Base-by-base conservation (phyloP, 1,140 invertebrate genomes). In the Trichonephila clavata region DNA sequence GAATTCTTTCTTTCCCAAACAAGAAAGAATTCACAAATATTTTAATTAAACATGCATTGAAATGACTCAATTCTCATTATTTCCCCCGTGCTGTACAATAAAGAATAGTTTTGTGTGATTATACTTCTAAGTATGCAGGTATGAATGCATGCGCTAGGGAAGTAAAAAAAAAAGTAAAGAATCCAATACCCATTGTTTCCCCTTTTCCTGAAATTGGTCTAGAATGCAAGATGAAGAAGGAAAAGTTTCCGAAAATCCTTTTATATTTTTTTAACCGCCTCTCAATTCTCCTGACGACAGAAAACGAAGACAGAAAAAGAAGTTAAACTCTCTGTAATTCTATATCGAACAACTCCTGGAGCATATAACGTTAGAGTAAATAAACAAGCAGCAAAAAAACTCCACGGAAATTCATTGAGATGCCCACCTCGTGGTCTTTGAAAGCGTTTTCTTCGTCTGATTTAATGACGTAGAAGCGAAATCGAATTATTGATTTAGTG, bases 401-500 rank as follows among this genome's bases (percentile, higher is more conserved):
- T 60, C 13, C 63, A 59, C 63, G 50, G 65, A 87, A 86, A 86
- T 92, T 92, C 91, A 92, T 92, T 86, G 91, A 77, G 91, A 86
- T 92, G 81, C 91, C 81, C 61, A 86, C 68, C 61, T 80, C 81
- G 80, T 59, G 60, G 80, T 86, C 91, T 92, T 84, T 84, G 59
- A 92, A 92, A 92, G 89, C 80, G 43, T 86, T 92, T 86, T 57
- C 63, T 93, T 93, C 92, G 24, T 61, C 92, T 93, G 92, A 93
- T 93, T 93, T 93, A 93, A 93, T 93, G 92, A 93, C 92, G 92
- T 84, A 87, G 86, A 87, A 80, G 32, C 68, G 84, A 93, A 93
- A 93, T 93, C 92, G 92, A 93, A 93, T 93, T 93, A 93, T 93
- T 93, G 92, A 93, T 93, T 93, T 43, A 43, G 84, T 93, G 92